Percentiles rank a stretch among this genome's conserved stretches.
Evolutionary conservation across 1,140 invertebrate genomes (phyloP).

Genomic region (Uloborus diversus): DNA sequence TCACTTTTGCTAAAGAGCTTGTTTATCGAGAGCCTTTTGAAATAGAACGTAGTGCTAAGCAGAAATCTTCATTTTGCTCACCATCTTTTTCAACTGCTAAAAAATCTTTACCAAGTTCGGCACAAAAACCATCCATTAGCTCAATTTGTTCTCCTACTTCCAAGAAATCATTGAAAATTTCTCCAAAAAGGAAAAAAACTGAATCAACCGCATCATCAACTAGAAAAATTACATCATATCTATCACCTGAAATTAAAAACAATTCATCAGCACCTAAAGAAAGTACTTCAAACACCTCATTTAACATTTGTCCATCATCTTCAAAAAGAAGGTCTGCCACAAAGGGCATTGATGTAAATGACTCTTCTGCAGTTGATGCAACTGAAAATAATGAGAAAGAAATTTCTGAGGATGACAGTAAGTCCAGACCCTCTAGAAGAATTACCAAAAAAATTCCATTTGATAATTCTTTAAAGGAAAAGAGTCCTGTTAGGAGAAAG

Average conservation of each 20-base stretch:
- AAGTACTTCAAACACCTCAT: background rate
- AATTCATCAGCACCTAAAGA: no score
- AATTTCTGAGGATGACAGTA: background rate
- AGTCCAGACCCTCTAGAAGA: background rate
- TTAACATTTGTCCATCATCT: background rate
- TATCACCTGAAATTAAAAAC: background rate
- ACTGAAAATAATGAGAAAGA: background rate
- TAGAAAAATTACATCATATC: background rate
- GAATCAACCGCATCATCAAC: no score
- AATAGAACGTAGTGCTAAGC: slow-evolving; percentile 40
- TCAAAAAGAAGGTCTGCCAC: background rate
- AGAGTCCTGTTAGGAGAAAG: background rate
- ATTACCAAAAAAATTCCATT: slow-evolving; percentile 12
- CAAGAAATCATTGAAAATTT: no score
- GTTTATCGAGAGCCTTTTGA: slow-evolving; percentile 41
- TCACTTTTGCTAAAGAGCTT: slow-evolving; percentile 34
- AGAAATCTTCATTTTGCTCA: background rate
- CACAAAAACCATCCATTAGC: no score
- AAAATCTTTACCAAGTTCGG: no score
- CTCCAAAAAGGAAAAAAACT: background rate
- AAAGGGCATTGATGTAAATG: background rate
- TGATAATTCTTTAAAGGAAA: slow-evolving; percentile 10
- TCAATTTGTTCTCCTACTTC: no score
- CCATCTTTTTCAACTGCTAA: no score
- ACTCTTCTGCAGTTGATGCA: background rate